Conservation (phyloP, 2,888 invertebrate genomes). For the Gonocerus acuteangulatus region DNA sequence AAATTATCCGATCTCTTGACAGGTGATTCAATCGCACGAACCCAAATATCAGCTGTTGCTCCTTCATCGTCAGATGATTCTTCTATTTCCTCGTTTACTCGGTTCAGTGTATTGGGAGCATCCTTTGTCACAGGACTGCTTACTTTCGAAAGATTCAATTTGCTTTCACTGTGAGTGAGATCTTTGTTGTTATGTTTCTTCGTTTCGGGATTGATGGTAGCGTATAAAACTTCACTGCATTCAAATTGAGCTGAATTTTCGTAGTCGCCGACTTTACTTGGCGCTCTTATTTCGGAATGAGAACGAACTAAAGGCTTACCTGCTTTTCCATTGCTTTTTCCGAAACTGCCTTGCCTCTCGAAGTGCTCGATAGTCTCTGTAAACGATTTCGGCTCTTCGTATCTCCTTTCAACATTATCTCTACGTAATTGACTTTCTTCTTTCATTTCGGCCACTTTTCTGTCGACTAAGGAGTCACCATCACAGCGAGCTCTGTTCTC, state of each 20-base stretch:
- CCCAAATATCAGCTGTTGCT: conserved; percentile 40
- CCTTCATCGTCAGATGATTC: conserved; percentile 38
- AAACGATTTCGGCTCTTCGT: conserved; percentile 17
- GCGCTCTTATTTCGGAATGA: conserved; percentile 21
- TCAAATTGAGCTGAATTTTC: conserved; percentile 29
- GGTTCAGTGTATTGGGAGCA: neutral
- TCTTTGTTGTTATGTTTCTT: conserved; percentile 23
- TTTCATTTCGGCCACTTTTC: conserved; percentile 1
- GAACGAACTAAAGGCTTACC: conserved; percentile 23
- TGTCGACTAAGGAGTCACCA: conserved; percentile 2
- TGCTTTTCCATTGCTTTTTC: conserved; percentile 19
- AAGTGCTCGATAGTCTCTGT: conserved; percentile 19
- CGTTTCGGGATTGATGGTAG: conserved; percentile 27
- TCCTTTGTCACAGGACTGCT: conserved; percentile 18
- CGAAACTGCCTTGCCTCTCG: conserved; percentile 24
- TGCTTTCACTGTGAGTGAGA: conserved; percentile 2
- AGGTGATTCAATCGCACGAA: conserved; percentile 39
- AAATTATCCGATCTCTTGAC: conserved; percentile 36
- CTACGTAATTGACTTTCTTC: conserved; percentile 24
- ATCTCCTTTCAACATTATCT: conserved; percentile 17
- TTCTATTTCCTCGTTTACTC: conserved; percentile 27
- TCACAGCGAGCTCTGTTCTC: conserved; percentile 6
- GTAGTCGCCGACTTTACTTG: conserved; percentile 26
- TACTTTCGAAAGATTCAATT: conserved; percentile 4
- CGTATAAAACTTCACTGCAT: conserved; percentile 25